Conservation (phyloP, 2,113 vertebrate species). For the Chunga burmeisteri region DNA sequence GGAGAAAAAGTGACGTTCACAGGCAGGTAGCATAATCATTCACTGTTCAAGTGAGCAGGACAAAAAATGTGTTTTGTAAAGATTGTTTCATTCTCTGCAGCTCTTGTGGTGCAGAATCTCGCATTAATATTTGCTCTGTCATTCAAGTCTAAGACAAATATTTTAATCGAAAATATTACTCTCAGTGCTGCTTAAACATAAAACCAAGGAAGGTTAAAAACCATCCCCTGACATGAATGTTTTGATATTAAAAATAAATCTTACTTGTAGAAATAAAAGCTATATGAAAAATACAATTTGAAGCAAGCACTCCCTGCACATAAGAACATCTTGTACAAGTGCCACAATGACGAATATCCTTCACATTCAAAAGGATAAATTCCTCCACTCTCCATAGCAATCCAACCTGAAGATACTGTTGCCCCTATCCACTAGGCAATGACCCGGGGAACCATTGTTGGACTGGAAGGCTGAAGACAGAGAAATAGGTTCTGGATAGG, state of each 20-base stretch:
- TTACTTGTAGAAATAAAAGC: neutral
- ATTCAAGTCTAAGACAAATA: slow-evolving; percentile 12
- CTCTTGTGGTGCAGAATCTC: neutral
- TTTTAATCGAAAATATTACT: neutral
- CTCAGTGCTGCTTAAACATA: neutral
- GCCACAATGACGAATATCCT: neutral
- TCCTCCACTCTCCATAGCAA: neutral
- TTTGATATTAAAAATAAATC: neutral
- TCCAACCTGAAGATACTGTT: neutral
- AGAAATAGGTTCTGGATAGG: neutral
- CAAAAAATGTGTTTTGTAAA: neutral
- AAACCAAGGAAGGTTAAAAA: neutral
- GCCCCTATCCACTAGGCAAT: neutral
- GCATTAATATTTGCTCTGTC: neutral
- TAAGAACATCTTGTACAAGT: neutral
- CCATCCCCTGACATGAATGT: neutral
- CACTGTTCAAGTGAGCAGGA: neutral
- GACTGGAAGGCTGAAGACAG: neutral
- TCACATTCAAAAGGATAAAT: neutral
- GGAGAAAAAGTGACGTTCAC: neutral
- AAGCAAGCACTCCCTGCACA: neutral
- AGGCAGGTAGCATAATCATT: neutral
- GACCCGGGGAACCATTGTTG: neutral
- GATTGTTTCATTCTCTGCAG: neutral
- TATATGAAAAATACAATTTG: neutral